phyloP scores from a whole-genome alignment of 2,797 vertebrate species.

The Orestias chungarensis region DNA sequence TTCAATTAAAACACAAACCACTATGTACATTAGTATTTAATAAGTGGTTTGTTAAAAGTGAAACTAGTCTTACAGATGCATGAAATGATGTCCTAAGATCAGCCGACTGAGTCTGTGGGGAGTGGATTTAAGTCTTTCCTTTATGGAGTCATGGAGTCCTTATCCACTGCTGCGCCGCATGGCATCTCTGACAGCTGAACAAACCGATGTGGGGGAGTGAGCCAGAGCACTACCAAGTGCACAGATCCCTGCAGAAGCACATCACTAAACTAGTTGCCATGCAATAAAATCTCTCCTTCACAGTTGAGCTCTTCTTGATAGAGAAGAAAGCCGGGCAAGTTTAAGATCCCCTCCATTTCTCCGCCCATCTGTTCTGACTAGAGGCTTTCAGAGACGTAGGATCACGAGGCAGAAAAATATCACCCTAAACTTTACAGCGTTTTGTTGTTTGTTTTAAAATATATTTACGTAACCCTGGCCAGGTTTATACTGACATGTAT shows the following conservation, averaged over 20 bases:
- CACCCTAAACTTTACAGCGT: conserved; percentile 11
- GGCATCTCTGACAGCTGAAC: conserved; percentile 64
- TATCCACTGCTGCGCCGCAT: conserved; percentile 29
- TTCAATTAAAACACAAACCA: neutral
- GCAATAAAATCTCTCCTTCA: conserved; percentile 58
- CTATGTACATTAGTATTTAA: neutral
- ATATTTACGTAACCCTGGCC: neutral
- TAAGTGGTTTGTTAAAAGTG: neutral
- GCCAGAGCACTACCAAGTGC: conserved; percentile 32
- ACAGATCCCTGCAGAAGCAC: conserved; percentile 61
- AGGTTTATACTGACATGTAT: neutral
- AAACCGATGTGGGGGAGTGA: conserved; percentile 58
- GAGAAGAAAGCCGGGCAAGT: conserved; percentile 28
- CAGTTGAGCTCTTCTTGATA: conserved; percentile 47
- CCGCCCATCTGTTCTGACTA: conserved; percentile 56
- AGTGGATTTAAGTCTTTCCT: conserved; percentile 23
- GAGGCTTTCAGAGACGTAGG: conserved; percentile 24
- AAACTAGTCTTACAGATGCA: neutral
- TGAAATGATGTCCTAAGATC: conserved; percentile 4
- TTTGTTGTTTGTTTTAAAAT: conserved; percentile 9
- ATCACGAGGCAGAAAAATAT: conserved; percentile 15
- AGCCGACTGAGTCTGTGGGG: conserved; percentile 16
- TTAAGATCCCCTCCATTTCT: conserved; percentile 35
- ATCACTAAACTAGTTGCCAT: conserved; percentile 55
- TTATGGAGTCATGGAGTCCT: conserved; percentile 35